Base-by-base conservation (phyloP, 2,888 invertebrate genomes). In the Gymnosoma rotundatum region DNA sequence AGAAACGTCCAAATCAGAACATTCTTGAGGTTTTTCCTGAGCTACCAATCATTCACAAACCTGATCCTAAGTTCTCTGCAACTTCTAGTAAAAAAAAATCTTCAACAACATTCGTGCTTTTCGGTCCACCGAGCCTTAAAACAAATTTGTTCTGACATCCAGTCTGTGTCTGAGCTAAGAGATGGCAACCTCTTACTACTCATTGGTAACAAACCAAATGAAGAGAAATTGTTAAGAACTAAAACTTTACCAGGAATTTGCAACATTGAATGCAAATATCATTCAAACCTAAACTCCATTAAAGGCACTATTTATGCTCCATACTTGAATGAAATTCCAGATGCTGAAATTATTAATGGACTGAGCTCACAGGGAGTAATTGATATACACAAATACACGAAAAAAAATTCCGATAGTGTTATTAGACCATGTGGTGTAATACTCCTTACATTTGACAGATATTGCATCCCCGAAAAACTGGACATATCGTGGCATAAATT, bases 401-500 rank as follows among this genome's bases (percentile, higher is more conserved):
- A 70, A 16, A 56, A 56, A 25, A 70, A 54, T 12, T 0, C 21
- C 5, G 56, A 56, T 1, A 45, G n/a, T 12, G 45, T 32, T 2
- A 25, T 36, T 8, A 1, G 14, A 2, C 66, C 66, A 32, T 66
- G 66, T 66, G 70, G 70, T 48, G 56, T 45, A 9, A 16, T 54
- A 5, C 38, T 67, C 2, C 12, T 67, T 54, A 67, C 54, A 2
- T 70, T 70, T 12, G 56, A 70, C 9, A 10, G 58, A 6, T 70
- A 70, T 10, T 25, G 21, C n/a, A 69, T 5, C 16, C 54, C 61
- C 1, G 63, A 61, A 9, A 63, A 58, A 56, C 16, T 81, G 2
- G 63, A 81, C 16, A 45, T 81, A 5, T 67, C 69, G 14, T 81
- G 75, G 70, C 70, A 66, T 18, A 73, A 60, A 20, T 38, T 66